A percentile compares a stretch with the other conserved stretches of the same genome.
phyloP scores from a whole-genome alignment of 2,113 vertebrate genomes.

The Cephalopterus ornatus region DNA sequence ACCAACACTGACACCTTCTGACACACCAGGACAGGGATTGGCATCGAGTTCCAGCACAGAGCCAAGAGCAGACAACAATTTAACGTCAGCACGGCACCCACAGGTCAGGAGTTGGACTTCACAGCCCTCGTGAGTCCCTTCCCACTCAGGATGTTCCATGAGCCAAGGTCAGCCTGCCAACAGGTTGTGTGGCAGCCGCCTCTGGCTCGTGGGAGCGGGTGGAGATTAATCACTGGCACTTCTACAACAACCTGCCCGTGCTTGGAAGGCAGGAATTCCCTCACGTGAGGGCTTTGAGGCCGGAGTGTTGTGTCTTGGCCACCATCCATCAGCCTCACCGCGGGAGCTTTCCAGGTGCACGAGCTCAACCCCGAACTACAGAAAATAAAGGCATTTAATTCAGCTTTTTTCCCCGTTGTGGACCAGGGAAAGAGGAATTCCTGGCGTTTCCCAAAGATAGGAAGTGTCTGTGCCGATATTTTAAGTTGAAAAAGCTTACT shows the following conservation, averaged over 20 bases:
- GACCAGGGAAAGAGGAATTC: neutral
- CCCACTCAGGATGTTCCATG: neutral
- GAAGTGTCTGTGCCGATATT: neutral
- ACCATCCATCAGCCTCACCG: neutral
- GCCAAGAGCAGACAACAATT: accelerated
- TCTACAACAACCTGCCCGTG: neutral
- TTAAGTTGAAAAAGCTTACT: neutral
- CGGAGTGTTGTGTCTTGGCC: neutral
- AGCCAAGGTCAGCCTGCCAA: accelerated
- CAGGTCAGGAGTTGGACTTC: neutral
- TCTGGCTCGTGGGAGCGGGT: neutral
- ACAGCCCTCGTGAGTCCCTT: neutral
- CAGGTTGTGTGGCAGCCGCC: neutral
- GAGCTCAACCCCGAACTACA: neutral
- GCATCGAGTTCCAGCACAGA: accelerated
- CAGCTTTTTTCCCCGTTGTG: neutral
- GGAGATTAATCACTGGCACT: neutral
- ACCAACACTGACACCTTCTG: neutral
- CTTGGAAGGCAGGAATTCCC: neutral
- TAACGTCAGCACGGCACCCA: accelerated
- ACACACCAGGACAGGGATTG: neutral
- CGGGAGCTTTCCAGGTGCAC: neutral
- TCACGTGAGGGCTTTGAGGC: neutral
- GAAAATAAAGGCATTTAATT: neutral
- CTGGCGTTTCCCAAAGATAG: neutral